Base-by-base conservation (phyloP, 2,888 invertebrate genomes). In the Ganaspis brasiliensis region DNA sequence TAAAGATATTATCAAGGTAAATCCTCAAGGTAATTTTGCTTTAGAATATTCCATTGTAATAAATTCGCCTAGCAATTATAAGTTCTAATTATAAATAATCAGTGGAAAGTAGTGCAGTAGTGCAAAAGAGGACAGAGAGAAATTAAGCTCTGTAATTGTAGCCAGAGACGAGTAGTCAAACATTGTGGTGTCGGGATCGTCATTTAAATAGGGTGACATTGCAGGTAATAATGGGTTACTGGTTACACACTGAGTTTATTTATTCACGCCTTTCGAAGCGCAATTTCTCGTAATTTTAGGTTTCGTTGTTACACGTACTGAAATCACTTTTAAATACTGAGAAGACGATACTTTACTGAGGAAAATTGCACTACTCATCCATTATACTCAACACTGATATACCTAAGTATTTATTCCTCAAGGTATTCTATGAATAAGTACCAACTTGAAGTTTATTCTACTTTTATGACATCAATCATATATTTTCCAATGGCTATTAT, bases 211-310 rank as follows among this genome's bases (percentile, higher is more conserved):
- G 84, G 84, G 83, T 87, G 88, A 87, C 88, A 86, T 82, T 81
- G 73, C 79, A 78, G 75, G 79, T 90, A 90, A 90, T 89, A 86
- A 89, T 86, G 82, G 87, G 89, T 89, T 89, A 88, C 87, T 82
- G 67, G 81, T 87, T 87, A 85, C 86, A 79, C 80, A 81, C 79
- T 81, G 83, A 86, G 80, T 89, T 90, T 86, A 89, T 89, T 89
- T 89, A 89, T 89, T 89, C 87, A 84, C 86, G 79, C 86, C 81
- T 84, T 74, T 76, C 77, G 75, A 70, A 82, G 82, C 78, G 83
- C 83, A 87, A 89, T 88, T 85, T 81, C 79, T 74, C 80, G 76
- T 87, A 87, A 90, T 87, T 87, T 81, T 81, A 80, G 86, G 87
- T 87, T 88, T 80, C 84, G 85, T 82, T 85, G 67, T 67, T 82